Evolutionary conservation across 2,113 vertebrate genomes (phyloP), one percentile per base, ranked within the genome.

Genomic region (Axis porcinus): DNA sequence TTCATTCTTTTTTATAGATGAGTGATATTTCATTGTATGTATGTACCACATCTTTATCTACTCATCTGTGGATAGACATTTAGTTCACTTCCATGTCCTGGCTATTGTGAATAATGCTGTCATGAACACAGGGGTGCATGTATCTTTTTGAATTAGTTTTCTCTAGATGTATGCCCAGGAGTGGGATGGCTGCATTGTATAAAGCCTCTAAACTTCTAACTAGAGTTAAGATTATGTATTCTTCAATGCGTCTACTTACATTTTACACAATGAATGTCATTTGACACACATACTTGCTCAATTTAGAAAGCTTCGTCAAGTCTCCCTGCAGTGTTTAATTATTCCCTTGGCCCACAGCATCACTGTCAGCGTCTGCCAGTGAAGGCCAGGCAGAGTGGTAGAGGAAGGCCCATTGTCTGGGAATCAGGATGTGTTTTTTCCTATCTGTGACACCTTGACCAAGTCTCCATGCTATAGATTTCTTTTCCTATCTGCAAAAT

Each of bases 241-340:
- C 7, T 50, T 86, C 6, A 25, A 2, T 43, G 25, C 19, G 36
- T 57, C 70, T 47, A 36, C 15, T 74, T 58, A 21, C 5, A 28
- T 17, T 67, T 52, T 58, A 36, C 13, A 5, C 15, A 58, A 8
- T 89, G 64, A 43, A 47, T 74, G 17, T 64, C 33, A 50, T 47
- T 30, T 43, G 30, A 83, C n/a, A 70, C n/a, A 58, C 16, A 30
- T 82, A n/a, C 60, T 86, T 58, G 36, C 62, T 67, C 19, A 67
- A n/a, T 23, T 62, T 84, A 67, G 45, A 90, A 60, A 62, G n/a
- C 54, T 86, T 93, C 47, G n/a, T 60, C 45, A 55, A 81, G 28
- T 57, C 47, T 36, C 45, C 30, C 45, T 25, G 23, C 14, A 23
- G 30, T 81, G 13, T 13, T 89, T 58, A 92, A 19, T 23, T 47